phyloP scores from a whole-genome alignment of 2,113 vertebrate genomes.

The Mus spicilegus region DNA sequence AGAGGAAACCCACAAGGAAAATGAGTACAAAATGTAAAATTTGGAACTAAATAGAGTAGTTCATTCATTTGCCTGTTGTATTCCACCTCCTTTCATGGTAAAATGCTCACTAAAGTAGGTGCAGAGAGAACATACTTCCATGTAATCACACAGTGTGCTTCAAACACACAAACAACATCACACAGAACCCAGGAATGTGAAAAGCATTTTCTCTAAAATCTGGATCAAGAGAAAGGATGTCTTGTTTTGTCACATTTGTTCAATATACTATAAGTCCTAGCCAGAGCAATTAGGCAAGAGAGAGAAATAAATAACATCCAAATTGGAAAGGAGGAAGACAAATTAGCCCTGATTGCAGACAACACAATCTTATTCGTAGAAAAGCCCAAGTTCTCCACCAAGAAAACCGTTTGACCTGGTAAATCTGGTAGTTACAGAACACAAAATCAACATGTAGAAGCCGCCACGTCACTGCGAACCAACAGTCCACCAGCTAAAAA shows the following conservation, averaged over 20 bases:
- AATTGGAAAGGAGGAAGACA: constrained; percentile 13
- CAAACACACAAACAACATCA: not conserved
- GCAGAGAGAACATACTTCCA: not conserved
- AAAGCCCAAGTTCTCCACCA: not conserved
- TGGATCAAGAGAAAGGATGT: not conserved
- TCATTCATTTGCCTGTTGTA: constrained; percentile 13
- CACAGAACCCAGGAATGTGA: not conserved
- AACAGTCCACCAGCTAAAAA: not conserved
- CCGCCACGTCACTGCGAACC: not conserved
- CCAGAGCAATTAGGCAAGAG: constrained; percentile 29
- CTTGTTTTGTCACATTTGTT: not conserved
- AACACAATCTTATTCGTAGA: not conserved
- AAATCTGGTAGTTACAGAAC: not conserved
- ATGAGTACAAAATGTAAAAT: not conserved
- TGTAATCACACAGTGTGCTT: not conserved
- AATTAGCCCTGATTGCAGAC: constrained; percentile 19
- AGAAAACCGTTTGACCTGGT: not conserved
- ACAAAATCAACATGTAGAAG: not conserved
- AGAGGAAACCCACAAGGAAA: not conserved
- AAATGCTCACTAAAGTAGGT: not conserved
- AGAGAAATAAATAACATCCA: constrained; percentile 15
- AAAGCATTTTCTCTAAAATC: constrained; percentile 11
- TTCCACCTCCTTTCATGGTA: not conserved
- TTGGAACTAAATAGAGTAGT: not conserved
- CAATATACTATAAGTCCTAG: not conserved